A percentile compares a stretch with the other conserved stretches of the same genome.
These are phyloP conservation scores for Bucco capensis DNA, from an alignment of 2,113 vertebrate species.

Conservation along the genomic window DNA sequence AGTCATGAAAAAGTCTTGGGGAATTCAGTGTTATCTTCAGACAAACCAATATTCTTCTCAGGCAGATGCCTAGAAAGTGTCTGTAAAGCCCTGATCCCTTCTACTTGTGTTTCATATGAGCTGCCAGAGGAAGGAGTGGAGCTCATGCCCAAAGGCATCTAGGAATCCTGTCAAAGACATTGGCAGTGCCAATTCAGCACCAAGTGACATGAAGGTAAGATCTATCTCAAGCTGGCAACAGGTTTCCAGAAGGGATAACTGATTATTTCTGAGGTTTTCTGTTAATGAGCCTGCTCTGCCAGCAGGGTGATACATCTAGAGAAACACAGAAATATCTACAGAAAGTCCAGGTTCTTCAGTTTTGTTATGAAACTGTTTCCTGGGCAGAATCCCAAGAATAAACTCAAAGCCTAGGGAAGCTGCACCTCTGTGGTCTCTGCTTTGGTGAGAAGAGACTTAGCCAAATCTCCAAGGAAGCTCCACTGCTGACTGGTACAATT, in stretches of 20 bases:
- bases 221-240: background rate
- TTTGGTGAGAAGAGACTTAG: constrained; percentile 2
- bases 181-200: background rate
- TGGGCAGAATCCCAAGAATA: constrained; percentile 20
- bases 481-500: background rate
- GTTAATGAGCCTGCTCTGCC: background rate
- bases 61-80: constrained; percentile 13
- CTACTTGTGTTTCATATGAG: background rate
- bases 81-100: constrained; percentile 30
- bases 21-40: constrained; percentile 14
- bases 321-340: background rate
- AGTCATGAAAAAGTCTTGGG: background rate
- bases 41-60: background rate
- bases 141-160: constrained; percentile 12
- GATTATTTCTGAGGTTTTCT: constrained; percentile 6
- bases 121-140: constrained; percentile 34
- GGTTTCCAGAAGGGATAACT: background rate
- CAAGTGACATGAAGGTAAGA: background rate
- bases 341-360: background rate
- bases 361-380: background rate
- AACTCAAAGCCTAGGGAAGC: background rate
- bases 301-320: background rate
- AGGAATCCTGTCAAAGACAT: background rate
- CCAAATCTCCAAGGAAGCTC: background rate
- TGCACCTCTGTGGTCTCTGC: background rate